A percentile compares a stretch with the other conserved stretches of the same genome.
Evolutionary conservation across 2,888 invertebrate genomes (phyloP).

Genomic region (Brachypalpus laphriformis): DNA sequence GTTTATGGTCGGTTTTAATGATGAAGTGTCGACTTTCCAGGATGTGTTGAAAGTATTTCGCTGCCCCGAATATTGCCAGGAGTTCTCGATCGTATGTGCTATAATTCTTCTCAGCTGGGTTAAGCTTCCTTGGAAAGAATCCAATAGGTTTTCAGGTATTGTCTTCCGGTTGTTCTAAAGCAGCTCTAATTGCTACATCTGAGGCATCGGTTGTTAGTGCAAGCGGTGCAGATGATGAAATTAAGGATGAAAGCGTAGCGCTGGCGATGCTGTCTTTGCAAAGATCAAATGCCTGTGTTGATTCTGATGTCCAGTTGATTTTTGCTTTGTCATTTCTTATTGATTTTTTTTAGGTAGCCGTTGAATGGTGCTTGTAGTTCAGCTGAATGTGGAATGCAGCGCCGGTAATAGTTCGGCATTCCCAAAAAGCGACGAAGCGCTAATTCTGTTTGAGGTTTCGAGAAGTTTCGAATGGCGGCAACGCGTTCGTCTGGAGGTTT

Average conservation of each 20-base stretch:
- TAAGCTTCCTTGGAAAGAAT: background rate
- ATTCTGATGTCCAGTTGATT: background rate
- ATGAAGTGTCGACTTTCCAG: no score
- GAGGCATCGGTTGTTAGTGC: background rate
- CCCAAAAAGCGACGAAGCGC: background rate
- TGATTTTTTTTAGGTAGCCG: background rate
- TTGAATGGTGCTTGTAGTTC: background rate
- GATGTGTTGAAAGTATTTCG: background rate
- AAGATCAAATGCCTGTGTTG: background rate
- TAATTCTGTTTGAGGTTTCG: background rate
- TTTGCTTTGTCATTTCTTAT: background rate
- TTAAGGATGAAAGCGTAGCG: background rate
- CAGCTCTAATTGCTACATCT: background rate
- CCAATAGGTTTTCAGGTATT: background rate
- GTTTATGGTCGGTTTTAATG: no score
- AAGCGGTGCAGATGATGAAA: background rate
- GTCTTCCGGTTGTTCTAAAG: background rate
- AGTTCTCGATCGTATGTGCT: constrained; percentile 4
- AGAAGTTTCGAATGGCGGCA: background rate
- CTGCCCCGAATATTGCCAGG: background rate
- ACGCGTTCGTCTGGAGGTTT: background rate
- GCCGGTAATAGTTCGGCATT: background rate
- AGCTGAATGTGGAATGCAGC: background rate
- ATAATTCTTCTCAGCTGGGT: background rate
- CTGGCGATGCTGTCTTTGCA: background rate